A percentile compares a stretch with the other conserved stretches of the same genome.
These are phyloP conservation scores for Miniopterus natalensis DNA, from an alignment of 2,113 vertebrate species.

Conservation along the genomic window DNA sequence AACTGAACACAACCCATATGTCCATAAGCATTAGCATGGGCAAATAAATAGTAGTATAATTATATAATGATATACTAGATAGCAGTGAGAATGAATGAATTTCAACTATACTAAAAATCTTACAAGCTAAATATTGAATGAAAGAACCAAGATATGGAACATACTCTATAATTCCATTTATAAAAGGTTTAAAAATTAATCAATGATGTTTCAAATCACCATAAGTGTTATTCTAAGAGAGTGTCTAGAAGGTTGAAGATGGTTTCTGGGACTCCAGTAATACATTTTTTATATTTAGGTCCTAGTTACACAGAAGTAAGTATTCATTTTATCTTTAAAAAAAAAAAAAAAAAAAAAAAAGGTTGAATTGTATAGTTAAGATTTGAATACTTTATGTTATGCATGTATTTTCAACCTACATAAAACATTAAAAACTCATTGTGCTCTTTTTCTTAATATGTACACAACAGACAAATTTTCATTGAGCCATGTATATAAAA, in stretches of 20 bases:
- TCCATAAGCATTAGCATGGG: neutral
- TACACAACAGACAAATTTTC: slow-evolving; percentile 31
- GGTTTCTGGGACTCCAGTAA: neutral
- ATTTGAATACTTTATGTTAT: neutral
- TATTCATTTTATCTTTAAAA: neutral
- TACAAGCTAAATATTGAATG: neutral
- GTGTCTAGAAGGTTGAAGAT: neutral
- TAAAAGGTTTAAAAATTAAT: neutral
- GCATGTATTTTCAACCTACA: neutral
- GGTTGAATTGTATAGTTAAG: neutral
- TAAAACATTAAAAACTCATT: neutral
- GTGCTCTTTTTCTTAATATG: slow-evolving; percentile 32
- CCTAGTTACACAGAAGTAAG: neutral
- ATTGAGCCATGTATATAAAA: slow-evolving; percentile 58
- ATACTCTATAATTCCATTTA: neutral
- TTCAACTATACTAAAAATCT: neutral
- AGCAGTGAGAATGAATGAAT: slow-evolving; percentile 7
- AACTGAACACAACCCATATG: neutral
- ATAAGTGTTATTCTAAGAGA: neutral
- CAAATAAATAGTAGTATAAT: neutral
- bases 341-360: neutral
- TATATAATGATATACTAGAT: neutral
- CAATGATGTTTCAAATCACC: neutral
- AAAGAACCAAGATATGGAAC: neutral
- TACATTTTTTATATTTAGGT: neutral